Conservation (phyloP, 2,113 vertebrate genomes). For the Crotalus viridis region DNA sequence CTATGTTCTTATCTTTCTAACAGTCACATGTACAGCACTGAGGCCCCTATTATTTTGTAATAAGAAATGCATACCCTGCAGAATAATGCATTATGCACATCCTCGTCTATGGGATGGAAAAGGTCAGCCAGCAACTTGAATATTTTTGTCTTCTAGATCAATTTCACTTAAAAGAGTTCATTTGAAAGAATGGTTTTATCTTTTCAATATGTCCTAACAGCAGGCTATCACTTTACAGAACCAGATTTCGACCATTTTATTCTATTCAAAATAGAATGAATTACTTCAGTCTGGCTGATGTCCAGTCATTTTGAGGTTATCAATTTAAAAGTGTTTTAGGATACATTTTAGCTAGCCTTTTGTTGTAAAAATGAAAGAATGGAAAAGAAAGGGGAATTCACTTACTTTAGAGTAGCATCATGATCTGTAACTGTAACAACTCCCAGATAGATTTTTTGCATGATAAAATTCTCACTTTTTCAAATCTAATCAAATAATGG, state of each 20-base stretch:
- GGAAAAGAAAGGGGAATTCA: background rate
- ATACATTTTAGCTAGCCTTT: constrained; percentile 63
- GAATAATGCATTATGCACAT: constrained; percentile 74
- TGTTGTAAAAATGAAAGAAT: constrained; percentile 28
- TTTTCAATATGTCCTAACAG: constrained; percentile 70
- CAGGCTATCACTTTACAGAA: constrained; percentile 61
- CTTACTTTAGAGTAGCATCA: background rate
- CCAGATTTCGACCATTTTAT: constrained; percentile 63
- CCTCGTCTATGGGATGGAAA: constrained; percentile 67
- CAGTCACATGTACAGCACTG: constrained; percentile 65
- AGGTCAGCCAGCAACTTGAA: constrained; percentile 71
- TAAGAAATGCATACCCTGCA: constrained; percentile 65
- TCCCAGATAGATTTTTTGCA: background rate
- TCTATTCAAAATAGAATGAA: constrained; percentile 68
- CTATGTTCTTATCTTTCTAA: constrained; percentile 67
- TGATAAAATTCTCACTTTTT: constrained; percentile 23
- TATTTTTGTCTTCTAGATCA: constrained; percentile 71
- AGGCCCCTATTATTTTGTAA: constrained; percentile 73
- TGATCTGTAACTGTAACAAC: background rate
- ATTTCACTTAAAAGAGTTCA: constrained; percentile 69
- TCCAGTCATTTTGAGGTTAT: constrained; percentile 59
- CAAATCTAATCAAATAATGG: constrained; percentile 68
- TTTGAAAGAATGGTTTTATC: constrained; percentile 67
- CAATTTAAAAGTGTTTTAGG: constrained; percentile 65
- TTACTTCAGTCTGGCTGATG: constrained; percentile 48